A percentile compares a stretch with the other conserved stretches of the same genome.
Conservation (phyloP, 2,113 vertebrate genomes). For the Arvicanthis niloticus region DNA sequence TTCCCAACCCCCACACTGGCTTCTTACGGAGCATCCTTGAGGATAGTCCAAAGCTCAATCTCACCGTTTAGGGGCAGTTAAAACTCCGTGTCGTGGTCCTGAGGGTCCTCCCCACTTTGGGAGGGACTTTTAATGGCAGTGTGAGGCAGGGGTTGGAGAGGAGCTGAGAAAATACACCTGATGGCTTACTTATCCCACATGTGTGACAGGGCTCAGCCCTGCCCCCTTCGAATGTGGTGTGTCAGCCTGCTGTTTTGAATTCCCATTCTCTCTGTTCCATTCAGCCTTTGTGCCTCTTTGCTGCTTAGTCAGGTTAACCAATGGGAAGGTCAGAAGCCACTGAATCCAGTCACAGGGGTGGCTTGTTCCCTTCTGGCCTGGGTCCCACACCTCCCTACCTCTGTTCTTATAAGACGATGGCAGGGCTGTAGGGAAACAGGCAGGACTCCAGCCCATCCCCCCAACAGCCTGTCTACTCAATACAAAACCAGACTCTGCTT, state of each 20-base stretch:
- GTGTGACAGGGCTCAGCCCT: not conserved
- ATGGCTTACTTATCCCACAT: not conserved
- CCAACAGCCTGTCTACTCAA: not conserved
- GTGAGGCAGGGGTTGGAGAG: not conserved
- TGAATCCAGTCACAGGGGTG: not conserved
- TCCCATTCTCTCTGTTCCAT: not conserved
- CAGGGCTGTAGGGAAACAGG: not conserved
- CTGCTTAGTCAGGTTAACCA: conserved; percentile 5
- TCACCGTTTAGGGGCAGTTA: not conserved
- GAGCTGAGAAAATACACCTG: not conserved
- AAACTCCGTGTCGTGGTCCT: not conserved
- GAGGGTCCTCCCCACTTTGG: not conserved
- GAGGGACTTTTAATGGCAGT: not conserved
- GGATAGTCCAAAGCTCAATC: not conserved
- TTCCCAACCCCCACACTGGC: fast-evolving
- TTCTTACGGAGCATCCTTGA: not conserved
- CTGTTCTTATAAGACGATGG: conserved; percentile 5
- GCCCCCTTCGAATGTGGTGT: not conserved
- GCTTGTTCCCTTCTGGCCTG: not conserved
- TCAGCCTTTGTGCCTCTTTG: not conserved
- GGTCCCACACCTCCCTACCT: not conserved
- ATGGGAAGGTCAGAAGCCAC: not conserved
- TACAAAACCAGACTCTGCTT: not conserved
- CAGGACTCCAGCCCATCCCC: not conserved
- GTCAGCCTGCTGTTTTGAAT: not conserved